Evolutionary conservation across 2,113 vertebrate species (phyloP).

Genomic region (Ceuthmochares aereus): DNA sequence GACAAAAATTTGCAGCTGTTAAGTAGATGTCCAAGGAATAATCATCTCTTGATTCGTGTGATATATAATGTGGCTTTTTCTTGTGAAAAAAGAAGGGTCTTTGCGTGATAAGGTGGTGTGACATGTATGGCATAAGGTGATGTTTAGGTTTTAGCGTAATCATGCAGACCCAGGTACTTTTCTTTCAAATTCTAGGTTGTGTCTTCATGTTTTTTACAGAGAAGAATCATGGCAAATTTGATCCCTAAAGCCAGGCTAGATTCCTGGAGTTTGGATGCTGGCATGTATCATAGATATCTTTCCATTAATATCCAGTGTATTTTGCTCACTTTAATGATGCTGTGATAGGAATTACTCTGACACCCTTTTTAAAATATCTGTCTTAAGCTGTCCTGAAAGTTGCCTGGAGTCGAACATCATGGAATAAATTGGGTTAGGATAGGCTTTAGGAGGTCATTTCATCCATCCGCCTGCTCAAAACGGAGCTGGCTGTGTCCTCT

Average conservation of each 20-base stretch:
- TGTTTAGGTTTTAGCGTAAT: neutral
- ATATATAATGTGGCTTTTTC: neutral
- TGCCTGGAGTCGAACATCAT: rapidly evolving
- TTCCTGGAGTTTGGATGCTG: neutral
- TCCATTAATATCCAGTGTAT: neutral
- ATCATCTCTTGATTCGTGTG: neutral
- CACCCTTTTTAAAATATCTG: neutral
- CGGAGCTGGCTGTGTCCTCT: neutral
- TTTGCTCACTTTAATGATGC: neutral
- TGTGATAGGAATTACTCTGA: neutral
- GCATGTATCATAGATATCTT: neutral
- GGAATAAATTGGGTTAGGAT: neutral
- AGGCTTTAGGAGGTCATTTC: neutral
- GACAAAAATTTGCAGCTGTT: neutral
- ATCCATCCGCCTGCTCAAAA: neutral
- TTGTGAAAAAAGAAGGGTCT: neutral
- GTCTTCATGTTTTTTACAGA: neutral
- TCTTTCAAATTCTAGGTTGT: neutral
- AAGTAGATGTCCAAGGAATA: neutral
- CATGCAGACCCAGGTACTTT: neutral
- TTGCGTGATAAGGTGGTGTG: neutral
- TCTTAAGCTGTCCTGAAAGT: neutral
- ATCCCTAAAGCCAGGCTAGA: neutral
- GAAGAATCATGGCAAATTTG: neutral
- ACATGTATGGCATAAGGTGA: rapidly evolving